Conservation (phyloP, 2,888 invertebrate species). For the Cerastoderma edule region DNA sequence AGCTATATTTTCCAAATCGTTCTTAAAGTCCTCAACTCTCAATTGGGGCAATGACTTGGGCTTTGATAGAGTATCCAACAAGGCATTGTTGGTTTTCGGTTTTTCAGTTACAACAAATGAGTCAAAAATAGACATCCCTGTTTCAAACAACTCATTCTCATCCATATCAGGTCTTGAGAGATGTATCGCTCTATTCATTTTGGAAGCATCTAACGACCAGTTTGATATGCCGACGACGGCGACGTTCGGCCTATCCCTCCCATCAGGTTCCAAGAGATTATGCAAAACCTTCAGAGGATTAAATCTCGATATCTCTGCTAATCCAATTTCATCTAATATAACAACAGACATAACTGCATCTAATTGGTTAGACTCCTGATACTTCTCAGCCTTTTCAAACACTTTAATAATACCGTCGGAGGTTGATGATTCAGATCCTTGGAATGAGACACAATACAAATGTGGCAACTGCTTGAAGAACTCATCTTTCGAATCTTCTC, state of each 20-base stretch:
- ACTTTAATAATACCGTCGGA: constrained; percentile 74
- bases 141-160: constrained; percentile 65
- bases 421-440: constrained; percentile 73
- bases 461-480: constrained; percentile 65
- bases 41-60: not conserved
- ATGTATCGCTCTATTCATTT: constrained; percentile 77
- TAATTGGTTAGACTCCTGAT: constrained; percentile 56
- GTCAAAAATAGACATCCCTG: constrained; percentile 63
- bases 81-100: not conserved
- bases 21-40: constrained; percentile 11
- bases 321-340: constrained; percentile 75
- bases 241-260: constrained; percentile 62
- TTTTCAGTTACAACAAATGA: constrained; percentile 27
- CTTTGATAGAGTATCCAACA: not conserved
- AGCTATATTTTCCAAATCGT: constrained; percentile 41
- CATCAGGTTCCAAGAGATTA: constrained; percentile 68
- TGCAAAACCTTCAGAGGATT: constrained; percentile 76
- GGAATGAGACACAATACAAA: constrained; percentile 69
- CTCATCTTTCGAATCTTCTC: constrained; percentile 66
- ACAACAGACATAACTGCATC: constrained; percentile 70
- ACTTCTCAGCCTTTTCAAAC: constrained; percentile 69
- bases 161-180: constrained; percentile 72
- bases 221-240: constrained; percentile 75
- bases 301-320: constrained; percentile 72
- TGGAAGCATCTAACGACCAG: constrained; percentile 76